These are phyloP conservation scores for Drosophila acutilabella DNA, from an alignment of 2,888 invertebrate species.

Conservation along the genomic window DNA sequence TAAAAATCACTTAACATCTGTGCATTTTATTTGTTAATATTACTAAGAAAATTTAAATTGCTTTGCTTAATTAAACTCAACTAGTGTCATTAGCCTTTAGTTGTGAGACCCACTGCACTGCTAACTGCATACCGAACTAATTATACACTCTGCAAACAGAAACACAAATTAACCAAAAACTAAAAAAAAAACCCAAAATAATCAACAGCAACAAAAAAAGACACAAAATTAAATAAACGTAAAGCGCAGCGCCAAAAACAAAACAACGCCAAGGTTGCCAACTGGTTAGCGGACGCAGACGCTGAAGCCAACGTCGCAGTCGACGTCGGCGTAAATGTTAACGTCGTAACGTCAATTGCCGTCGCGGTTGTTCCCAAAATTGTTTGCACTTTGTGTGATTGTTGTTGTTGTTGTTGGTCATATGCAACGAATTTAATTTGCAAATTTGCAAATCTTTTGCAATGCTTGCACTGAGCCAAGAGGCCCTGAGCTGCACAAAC, in stretches of 20 bases:
- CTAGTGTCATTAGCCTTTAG: not conserved
- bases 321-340: conserved; percentile 27
- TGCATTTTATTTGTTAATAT: not conserved
- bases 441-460: conserved; percentile 75
- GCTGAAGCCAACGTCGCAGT: conserved; percentile 32
- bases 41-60: not conserved
- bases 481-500: conserved; percentile 63
- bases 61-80: not conserved
- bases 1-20: no score
- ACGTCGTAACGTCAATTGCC: conserved; percentile 73
- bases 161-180: not conserved
- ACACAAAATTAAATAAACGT: conserved; percentile 46
- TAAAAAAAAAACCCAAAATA: conserved; percentile 53
- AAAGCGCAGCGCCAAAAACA: conserved; percentile 65
- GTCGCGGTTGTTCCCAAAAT: conserved; percentile 57
- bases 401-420: conserved; percentile 28
- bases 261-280: conserved; percentile 71
- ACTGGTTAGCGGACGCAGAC: conserved; percentile 67
- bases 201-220: conserved; percentile 30
- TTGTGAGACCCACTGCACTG: not conserved
- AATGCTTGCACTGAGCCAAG: conserved; percentile 62
- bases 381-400: conserved; percentile 37
- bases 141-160: conserved; percentile 32
- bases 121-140: conserved; percentile 24
- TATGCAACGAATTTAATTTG: conserved; percentile 62